phyloP scores from a whole-genome alignment of 2,888 invertebrate species.

The Amorpha juglandis region DNA sequence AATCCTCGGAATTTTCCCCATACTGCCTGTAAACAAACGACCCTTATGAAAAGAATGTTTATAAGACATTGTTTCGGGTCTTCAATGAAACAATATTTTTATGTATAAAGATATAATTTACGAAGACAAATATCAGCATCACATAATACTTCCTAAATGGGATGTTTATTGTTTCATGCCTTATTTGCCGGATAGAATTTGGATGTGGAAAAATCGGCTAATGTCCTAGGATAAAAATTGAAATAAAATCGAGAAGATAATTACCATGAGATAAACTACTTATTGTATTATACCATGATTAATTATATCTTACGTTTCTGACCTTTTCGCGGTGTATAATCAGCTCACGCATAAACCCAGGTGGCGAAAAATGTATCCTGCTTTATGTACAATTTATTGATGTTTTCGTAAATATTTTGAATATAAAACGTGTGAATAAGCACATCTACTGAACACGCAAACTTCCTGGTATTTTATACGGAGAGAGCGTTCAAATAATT shows the following conservation, averaged over 20 bases:
- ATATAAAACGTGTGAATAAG: not conserved
- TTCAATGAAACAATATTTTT: no score
- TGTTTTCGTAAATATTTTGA: slow-evolving; percentile 19
- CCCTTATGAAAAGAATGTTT: not conserved
- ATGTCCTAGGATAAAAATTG: no score
- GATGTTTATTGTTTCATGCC: no score
- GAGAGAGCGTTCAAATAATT: not conserved
- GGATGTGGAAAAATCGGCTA: no score
- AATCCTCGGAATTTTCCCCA: not conserved
- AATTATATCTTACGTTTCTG: not conserved
- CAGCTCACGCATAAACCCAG: not conserved
- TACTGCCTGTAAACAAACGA: not conserved
- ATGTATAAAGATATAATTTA: no score
- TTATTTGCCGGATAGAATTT: no score
- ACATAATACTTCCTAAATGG: no score
- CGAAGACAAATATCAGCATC: no score
- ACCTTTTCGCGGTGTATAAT: not conserved
- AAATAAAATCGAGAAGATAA: no score
- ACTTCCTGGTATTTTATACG: slow-evolving; percentile 3
- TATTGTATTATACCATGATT: not conserved
- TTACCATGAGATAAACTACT: no score
- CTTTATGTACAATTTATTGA: not conserved
- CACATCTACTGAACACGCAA: not conserved
- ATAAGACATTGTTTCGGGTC: no score
- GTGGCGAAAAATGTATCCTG: not conserved